These are phyloP conservation scores for Spodoptera littoralis DNA, from an alignment of 2,888 invertebrate species.

Conservation along the genomic window DNA sequence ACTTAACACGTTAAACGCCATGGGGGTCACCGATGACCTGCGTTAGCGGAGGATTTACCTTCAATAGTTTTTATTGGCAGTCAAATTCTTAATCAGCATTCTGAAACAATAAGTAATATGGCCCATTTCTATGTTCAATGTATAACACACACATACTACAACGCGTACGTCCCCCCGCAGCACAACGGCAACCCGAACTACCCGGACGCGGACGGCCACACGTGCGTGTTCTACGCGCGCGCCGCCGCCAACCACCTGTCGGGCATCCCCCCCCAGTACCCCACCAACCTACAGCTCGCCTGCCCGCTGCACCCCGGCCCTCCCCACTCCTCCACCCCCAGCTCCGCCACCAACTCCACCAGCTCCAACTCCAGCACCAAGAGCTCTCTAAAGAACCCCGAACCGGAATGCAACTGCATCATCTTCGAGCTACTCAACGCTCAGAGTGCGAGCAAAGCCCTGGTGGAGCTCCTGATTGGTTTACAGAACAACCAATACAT, in stretches of 20 bases:
- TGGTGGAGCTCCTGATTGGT: constrained; percentile 82
- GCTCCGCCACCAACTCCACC: constrained; percentile 70
- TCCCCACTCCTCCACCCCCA: constrained; percentile 58
- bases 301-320: constrained; percentile 81
- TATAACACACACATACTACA: too few relatives aligned
- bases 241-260: constrained; percentile 86
- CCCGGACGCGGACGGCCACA: constrained; percentile 91
- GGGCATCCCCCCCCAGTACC: constrained; percentile 81
- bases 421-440: constrained; percentile 83
- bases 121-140: too few relatives aligned
- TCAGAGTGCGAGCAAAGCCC: constrained; percentile 81
- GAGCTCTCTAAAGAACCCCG: constrained; percentile 72
- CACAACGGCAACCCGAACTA: constrained; percentile 97
- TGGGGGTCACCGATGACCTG: too few relatives aligned
- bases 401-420: constrained; percentile 85
- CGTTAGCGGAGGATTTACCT: too few relatives aligned
- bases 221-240: constrained; percentile 86
- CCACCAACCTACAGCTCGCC: constrained; percentile 75
- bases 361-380: constrained; percentile 73
- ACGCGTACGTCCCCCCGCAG: too few relatives aligned
- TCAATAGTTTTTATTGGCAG: too few relatives aligned
- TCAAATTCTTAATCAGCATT: too few relatives aligned
- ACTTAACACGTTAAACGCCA: too few relatives aligned
- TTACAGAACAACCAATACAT: constrained; percentile 85
- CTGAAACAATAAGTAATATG: too few relatives aligned